Percentiles rank a stretch among this genome's conserved stretches.
Conservation (phyloP, 2,888 invertebrate species). For the Listrodromus nycthemerus region DNA sequence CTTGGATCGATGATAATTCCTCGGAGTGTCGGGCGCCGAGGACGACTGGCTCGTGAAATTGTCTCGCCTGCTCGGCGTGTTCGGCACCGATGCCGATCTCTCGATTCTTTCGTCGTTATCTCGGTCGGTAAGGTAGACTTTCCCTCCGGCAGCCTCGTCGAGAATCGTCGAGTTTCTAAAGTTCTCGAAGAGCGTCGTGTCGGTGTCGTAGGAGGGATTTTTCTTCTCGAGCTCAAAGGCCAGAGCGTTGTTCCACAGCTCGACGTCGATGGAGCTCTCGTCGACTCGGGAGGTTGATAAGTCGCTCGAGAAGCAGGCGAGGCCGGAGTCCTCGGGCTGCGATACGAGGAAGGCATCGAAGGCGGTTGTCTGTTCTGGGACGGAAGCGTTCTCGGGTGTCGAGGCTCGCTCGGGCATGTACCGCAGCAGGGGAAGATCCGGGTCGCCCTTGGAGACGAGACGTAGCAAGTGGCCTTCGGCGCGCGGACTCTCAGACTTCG, state of each 20-base stretch:
- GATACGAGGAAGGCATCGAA: slow-evolving; percentile 24
- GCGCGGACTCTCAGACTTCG: slow-evolving; percentile 9
- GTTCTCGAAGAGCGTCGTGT: slow-evolving; percentile 63
- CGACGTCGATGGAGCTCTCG: slow-evolving; percentile 73
- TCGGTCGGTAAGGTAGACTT: slow-evolving; percentile 45
- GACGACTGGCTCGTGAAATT: slow-evolving; percentile 27
- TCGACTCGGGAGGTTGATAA: slow-evolving; percentile 64
- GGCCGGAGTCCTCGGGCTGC: slow-evolving; percentile 32
- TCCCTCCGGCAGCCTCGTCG: not conserved
- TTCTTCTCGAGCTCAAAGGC: slow-evolving; percentile 78
- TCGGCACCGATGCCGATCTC: slow-evolving; percentile 33
- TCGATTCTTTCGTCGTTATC: slow-evolving; percentile 71
- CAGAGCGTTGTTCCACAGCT: slow-evolving; percentile 79
- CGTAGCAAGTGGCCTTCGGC: slow-evolving; percentile 74
- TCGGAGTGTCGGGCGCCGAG: slow-evolving; percentile 75
- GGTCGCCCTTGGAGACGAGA: slow-evolving; percentile 75
- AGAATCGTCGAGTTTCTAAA: slow-evolving; percentile 12
- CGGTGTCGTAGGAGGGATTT: slow-evolving; percentile 70
- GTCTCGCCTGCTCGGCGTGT: not conserved
- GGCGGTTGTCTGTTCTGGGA: not conserved
- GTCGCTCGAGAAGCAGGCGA: slow-evolving; percentile 70
- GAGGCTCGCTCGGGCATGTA: slow-evolving; percentile 73
- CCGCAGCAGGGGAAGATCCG: slow-evolving; percentile 74
- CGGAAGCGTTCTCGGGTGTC: slow-evolving; percentile 33
- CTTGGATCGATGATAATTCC: slow-evolving; percentile 2